Evolutionary conservation across 2,888 invertebrate genomes (phyloP), one percentile per base, ranked within the genome.

Genomic region (Petrolisthes cinctipes): DNA sequence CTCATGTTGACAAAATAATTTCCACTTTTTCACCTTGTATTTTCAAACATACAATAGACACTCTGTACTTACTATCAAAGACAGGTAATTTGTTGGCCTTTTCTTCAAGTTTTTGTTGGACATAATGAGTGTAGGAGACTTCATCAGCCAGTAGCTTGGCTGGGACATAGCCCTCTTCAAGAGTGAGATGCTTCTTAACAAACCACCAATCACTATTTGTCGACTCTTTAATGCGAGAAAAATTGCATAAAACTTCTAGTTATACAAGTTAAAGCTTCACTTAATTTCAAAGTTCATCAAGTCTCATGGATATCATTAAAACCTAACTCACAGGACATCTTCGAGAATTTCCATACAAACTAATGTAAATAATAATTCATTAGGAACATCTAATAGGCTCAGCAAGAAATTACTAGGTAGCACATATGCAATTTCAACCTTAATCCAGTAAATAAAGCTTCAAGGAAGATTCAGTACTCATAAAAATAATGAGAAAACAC

Each of bases 101-200:
- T 92, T 97, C 97, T 92, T 97, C 96, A 1, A 98, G 93, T 93
- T 97, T 97, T 93, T 96, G 96, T 92, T 97, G 96, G 11, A 98
- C 95, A 92, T 97, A 97, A 78, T 96, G 93, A 0, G 95, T 95
- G 92, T 97, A 98, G 91, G 95, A 96, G 4, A 94, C 94, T 92
- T 97, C 96, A 92, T 97, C 96, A 94, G 97, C 96, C 4, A 98
- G 94, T 92, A 97, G 96, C 92, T 96, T 96, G 0, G 97, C 96
- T 20, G 97, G 97, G n/a, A 97, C 97, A 96, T 97, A 97, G 89
- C 98, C 98, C 92, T 96, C 97, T 93, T 98, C 97, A 92, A 97
- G 96, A 0, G 97, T 97, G 54, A 97, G 94, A 92, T 96, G 95
- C 93, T 98, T 98, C 91, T 95, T 95, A 0, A 98, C 97, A 92